These are phyloP conservation scores for Sebastes aleutianus DNA, from an alignment of 2,797 vertebrate species.

Conservation along the genomic window DNA sequence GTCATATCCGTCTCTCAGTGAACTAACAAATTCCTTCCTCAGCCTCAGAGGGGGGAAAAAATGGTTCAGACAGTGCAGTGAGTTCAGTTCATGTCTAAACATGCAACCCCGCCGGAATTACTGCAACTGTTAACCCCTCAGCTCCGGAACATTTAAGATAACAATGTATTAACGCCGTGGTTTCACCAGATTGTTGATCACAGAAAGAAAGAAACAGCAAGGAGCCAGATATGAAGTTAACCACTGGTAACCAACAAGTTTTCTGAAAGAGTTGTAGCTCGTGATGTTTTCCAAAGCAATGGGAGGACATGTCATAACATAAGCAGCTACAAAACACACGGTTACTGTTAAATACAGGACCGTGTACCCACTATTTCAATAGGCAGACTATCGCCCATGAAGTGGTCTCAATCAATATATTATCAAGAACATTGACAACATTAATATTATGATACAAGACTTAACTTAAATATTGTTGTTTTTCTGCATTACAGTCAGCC, in stretches of 20 bases:
- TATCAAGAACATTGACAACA: not conserved
- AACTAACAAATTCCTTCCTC: conserved; percentile 67
- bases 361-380: not conserved
- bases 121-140: not conserved
- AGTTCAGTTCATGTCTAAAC: conserved; percentile 34
- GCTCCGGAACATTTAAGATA: not conserved
- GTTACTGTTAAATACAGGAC: not conserved
- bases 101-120: not conserved
- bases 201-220: not conserved
- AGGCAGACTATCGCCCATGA: not conserved
- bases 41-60: not conserved
- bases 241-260: not conserved
- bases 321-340: not conserved
- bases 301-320: not conserved
- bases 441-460: not conserved
- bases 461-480: not conserved
- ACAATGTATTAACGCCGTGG: not conserved
- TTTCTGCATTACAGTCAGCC: not conserved
- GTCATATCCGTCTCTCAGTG: conserved; percentile 34
- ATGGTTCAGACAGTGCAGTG: not conserved
- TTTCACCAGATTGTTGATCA: not conserved
- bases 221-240: not conserved
- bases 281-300: not conserved
- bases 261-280: not conserved
- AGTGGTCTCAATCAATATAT: not conserved